phyloP scores from a whole-genome alignment of 2,797 vertebrate species.

The Pipistrellus kuhlii region DNA sequence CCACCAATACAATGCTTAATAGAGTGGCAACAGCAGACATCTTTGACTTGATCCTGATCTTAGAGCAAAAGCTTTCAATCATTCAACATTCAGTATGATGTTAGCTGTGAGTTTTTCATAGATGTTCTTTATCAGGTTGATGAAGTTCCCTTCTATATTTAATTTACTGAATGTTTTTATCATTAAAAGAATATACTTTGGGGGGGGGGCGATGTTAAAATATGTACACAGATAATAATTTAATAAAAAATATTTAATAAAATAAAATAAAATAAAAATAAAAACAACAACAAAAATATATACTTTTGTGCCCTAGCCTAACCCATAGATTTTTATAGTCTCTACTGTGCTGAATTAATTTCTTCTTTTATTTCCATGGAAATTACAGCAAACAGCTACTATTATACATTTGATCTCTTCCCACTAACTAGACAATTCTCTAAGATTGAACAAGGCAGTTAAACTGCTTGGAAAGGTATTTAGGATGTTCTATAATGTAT shows the following conservation, averaged over 20 bases:
- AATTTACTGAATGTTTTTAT: not conserved
- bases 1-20: not conserved
- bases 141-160: not conserved
- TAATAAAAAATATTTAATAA: too few relatives aligned
- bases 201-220: too few relatives aligned
- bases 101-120: not conserved
- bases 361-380: slow-evolving; percentile 13
- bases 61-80: not conserved
- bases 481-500: slow-evolving; percentile 9
- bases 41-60: not conserved
- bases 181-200: not conserved
- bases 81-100: not conserved
- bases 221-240: too few relatives aligned
- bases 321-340: not conserved
- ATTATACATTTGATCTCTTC: not conserved
- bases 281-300: not conserved
- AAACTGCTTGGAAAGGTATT: slow-evolving; percentile 26
- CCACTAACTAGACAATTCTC: not conserved
- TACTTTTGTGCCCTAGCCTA: not conserved
- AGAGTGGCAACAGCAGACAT: not conserved
- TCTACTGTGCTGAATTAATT: slow-evolving; percentile 8
- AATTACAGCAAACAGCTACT: slow-evolving; percentile 9
- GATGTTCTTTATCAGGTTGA: not conserved
- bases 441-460: not conserved
- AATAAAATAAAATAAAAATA: too few relatives aligned